These are phyloP conservation scores for Tetragnatha montana DNA, from an alignment of 2,888 invertebrate species.

Conservation along the genomic window DNA sequence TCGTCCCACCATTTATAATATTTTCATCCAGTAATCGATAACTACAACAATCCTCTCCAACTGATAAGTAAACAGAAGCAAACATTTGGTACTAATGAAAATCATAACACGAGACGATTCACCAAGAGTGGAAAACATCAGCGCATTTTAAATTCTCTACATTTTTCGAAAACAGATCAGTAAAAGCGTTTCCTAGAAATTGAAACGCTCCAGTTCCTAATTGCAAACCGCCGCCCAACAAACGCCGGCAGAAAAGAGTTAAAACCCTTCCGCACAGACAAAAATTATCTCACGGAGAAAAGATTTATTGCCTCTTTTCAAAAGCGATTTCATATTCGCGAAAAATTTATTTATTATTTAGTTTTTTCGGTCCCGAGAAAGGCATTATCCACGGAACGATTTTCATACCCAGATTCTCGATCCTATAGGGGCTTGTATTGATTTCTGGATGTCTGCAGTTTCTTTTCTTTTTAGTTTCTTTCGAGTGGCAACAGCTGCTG, in stretches of 20 bases:
- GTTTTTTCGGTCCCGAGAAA: conserved; percentile 19
- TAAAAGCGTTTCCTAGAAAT: not conserved
- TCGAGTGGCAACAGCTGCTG: conserved; percentile 57
- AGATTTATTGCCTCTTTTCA: conserved; percentile 36
- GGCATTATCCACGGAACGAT: conserved; percentile 54
- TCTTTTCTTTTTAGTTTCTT: conserved; percentile 53
- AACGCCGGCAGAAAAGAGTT: conserved; percentile 5
- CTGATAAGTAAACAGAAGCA: no score
- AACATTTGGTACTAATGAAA: no score
- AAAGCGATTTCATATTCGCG: conserved; percentile 55
- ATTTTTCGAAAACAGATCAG: no score
- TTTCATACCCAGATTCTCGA: conserved; percentile 55
- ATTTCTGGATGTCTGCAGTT: conserved; percentile 60
- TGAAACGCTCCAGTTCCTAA: not conserved
- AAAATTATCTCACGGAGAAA: conserved; percentile 18
- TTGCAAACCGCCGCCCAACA: conserved; percentile 1
- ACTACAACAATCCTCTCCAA: no score
- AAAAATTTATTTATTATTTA: conserved; percentile 61
- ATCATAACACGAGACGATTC: no score
- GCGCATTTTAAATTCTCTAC: no score
- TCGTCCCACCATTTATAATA: no score
- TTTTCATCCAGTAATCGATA: no score
- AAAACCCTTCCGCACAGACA: conserved; percentile 5
- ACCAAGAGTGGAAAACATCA: no score
- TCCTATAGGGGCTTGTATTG: conserved; percentile 51